phyloP scores from a whole-genome alignment of 2,888 invertebrate species.

The Colletes collaris region DNA sequence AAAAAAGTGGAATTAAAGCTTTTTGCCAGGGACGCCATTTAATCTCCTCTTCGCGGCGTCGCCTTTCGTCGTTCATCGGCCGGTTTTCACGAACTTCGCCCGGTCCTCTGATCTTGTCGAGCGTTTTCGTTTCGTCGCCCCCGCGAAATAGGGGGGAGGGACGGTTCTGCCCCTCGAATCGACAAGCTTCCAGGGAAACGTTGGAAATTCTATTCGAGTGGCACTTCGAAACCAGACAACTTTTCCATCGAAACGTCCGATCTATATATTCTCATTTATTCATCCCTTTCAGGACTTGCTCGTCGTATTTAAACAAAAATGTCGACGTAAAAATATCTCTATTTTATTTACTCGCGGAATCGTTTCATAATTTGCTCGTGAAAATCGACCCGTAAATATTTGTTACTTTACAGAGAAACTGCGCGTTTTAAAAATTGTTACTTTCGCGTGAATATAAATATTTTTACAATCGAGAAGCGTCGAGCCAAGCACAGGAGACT shows the following conservation, averaged over 20 bases:
- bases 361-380: no score
- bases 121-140: conserved; percentile 29
- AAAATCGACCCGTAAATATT: no score
- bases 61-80: conserved; percentile 16
- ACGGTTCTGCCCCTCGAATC: conserved; percentile 4
- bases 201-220: conserved; percentile 3
- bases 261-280: no score
- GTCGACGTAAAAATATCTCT: no score
- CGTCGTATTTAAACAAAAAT: no score
- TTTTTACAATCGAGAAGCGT: conserved; percentile 1
- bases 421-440: no score
- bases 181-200: not conserved
- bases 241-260: no score
- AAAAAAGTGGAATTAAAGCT: conserved; percentile 60
- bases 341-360: no score
- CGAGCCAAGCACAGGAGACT: not conserved
- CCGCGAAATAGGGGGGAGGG: not conserved
- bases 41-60: conserved; percentile 42
- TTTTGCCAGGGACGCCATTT: conserved; percentile 47
- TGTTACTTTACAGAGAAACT: no score
- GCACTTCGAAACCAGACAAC: not conserved
- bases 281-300: no score
- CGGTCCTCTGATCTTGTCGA: conserved; percentile 18
- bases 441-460: not conserved
- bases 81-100: not conserved